Conservation (phyloP, 2,797 vertebrate species). For the Orestias chungarensis region DNA sequence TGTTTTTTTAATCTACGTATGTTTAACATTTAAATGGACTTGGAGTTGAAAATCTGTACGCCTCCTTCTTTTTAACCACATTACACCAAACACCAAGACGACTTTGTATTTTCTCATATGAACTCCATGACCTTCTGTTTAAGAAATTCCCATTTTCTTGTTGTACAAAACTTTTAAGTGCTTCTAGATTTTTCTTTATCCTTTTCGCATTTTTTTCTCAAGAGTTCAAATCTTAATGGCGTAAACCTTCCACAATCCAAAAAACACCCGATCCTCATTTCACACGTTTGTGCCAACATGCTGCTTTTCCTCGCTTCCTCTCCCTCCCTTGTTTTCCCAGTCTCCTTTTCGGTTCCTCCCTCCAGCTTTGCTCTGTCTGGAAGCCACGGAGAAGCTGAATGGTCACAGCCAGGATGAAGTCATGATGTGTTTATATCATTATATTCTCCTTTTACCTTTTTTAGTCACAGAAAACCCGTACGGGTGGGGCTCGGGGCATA, state of each 20-base stretch:
- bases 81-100: background rate
- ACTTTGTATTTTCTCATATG: background rate
- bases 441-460: constrained; percentile 83
- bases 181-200: background rate
- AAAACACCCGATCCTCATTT: constrained; percentile 49
- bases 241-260: constrained; percentile 29
- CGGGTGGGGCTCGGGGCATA: constrained; percentile 68
- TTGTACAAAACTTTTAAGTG: background rate
- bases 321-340: constrained; percentile 57
- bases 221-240: constrained; percentile 5
- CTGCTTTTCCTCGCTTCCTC: constrained; percentile 41
- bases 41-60: background rate
- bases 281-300: constrained; percentile 49
- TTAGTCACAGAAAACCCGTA: constrained; percentile 79
- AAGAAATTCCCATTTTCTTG: background rate
- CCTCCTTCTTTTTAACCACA: background rate
- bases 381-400: constrained; percentile 66
- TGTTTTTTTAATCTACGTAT: no score
- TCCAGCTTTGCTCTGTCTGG: constrained; percentile 59
- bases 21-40: no score
- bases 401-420: constrained; percentile 72
- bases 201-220: background rate
- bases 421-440: constrained; percentile 81
- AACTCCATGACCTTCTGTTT: constrained; percentile 35
- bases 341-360: constrained; percentile 51